These are phyloP conservation scores for Myotis davidii DNA, from an alignment of 2,113 vertebrate genomes.

Conservation along the genomic window DNA sequence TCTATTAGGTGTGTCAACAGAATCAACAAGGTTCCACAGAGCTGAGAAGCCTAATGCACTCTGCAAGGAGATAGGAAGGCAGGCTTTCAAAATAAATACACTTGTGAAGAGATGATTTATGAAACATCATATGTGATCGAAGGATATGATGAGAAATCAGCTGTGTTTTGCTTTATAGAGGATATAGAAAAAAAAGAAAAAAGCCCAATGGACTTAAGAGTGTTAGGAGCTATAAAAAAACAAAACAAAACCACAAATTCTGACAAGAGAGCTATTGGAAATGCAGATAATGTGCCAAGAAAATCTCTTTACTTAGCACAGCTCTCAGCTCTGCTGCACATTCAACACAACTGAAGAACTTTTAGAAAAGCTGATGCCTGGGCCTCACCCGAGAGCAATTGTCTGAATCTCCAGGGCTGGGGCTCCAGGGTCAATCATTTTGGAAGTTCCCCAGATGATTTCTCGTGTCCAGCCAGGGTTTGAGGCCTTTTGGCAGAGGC, in stretches of 20 bases:
- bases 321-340: not conserved
- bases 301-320: not conserved
- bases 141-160: not conserved
- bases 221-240: not conserved
- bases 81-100: not conserved
- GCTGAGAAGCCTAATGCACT: not conserved
- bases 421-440: not conserved
- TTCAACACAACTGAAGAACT: conserved; percentile 1
- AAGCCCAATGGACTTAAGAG: not conserved
- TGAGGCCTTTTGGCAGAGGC: not conserved
- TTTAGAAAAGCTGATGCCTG: not conserved
- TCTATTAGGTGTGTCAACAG: conserved; percentile 8
- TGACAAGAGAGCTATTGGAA: conserved; percentile 21
- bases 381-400: not conserved
- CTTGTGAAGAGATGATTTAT: conserved; percentile 23
- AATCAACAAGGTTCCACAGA: conserved; percentile 32
- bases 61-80: not conserved
- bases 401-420: not conserved
- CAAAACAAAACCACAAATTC: no score
- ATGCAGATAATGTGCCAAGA: not conserved
- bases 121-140: conserved; percentile 20
- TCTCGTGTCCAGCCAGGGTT: not conserved
- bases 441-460: not conserved
- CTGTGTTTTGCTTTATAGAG: not conserved
- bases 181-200: not conserved